Base-by-base conservation (phyloP, 2,113 vertebrate genomes). In the Plectropomus leopardus region DNA sequence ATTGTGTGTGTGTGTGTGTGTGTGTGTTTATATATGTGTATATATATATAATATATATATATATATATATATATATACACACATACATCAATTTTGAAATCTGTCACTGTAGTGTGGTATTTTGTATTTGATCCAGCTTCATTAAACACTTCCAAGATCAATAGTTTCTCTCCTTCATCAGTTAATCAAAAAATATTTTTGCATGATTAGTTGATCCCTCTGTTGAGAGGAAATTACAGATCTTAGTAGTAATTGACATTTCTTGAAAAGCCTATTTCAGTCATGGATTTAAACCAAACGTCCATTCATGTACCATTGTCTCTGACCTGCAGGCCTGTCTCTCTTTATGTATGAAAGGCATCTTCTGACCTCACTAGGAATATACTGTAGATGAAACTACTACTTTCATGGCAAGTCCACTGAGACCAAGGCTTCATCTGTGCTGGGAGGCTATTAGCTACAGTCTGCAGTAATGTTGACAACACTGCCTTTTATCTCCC, bases 401-500 rank as follows among this genome's bases (percentile, higher is more conserved):
- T 61, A 26, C 40, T 72, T 76, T 78, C 73, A 61, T 79, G n/a
- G 45, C 24, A 15, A 4, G 54, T 42, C 70, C 54, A 53, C 48
- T 78, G 65, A 72, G 53, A 66, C 59, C 19, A 8, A 17, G 48
- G 24, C 45, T 77, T 84, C 60, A 61, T 66, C 50, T 72, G 14
- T 64, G 47, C 30, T 51, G 21, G 19, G 58, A 65, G 40, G 50
- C 83, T 71, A 60, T 64, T 76, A 77, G 59, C 57, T 71, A 42
- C 65, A 72, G 51, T 80, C 63, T 55, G 28, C 47, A 59, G 23
- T 54, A 36, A 76, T 58, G 65, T 72, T 78, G 30, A 80, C 61
- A 80, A 44, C 54, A 54, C 17, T 21, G 23, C 34, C 59, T 82
- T 89, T 87, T 75, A 85, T 84, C 74, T 84, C 15, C 17, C 42